Evolutionary conservation across 2,113 vertebrate species (phyloP), one percentile per base, ranked within the genome.

Genomic region (Tenrec ecaudatus): DNA sequence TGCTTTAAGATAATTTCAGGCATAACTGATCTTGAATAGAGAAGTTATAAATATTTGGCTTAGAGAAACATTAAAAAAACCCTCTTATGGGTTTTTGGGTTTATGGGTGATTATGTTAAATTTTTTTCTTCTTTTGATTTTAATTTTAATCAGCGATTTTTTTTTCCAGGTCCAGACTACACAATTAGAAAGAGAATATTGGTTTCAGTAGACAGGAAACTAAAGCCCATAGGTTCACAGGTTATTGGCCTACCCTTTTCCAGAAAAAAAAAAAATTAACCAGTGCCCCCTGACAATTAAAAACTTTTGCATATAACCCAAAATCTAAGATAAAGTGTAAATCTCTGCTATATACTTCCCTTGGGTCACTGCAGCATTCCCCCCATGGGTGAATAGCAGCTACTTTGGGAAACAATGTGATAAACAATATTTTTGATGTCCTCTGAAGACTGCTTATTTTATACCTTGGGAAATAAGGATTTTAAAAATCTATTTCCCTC

Each of bases 71-170:
- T 40, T 84, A 40, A 80, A 84, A 40, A 94, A 57, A 31, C 14
- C 25, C 27, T 92, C 73, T 87, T 40, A 31, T 84, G 53, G 9
- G 40, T 40, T 40, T 40, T 86, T 86, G 92, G 53, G 66, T 40
- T 93, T 88, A 6, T 31, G 16, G 25, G 43, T 75, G 79, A 84
- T 31, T 83, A 16, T 6, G n/a, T 71, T 33, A 29, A 71, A 62
- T 11, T 69, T 31, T 33, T 33, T 20, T n/a, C 66, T n/a, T 36
- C 31, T 71, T 31, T n/a, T 71, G 71, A 64, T 82, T 78, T 93
- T 66, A 69, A 92, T 93, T 95, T 62, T 93, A 82, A 66, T 81
- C 57, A 88, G n/a, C 87, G 58, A 58, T 66, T 85, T 16, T 69
- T 66, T 90, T 66, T 87, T 71, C 57, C 57, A 77, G 25, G 53